Conservation (phyloP, 2,888 invertebrate species). For the Podabrus alpinus region DNA sequence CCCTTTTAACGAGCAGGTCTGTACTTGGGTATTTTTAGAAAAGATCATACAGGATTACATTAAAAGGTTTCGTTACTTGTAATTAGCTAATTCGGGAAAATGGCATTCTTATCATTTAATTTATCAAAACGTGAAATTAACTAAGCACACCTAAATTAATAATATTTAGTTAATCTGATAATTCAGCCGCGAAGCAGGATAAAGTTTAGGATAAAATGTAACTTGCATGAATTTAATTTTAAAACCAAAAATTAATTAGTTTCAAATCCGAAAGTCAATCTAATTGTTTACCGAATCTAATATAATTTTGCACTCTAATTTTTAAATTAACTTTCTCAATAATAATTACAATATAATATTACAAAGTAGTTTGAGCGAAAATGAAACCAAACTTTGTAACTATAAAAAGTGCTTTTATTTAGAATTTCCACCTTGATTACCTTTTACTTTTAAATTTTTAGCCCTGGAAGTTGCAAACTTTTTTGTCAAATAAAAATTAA, state of each 20-base stretch:
- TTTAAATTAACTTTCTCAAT: not conserved
- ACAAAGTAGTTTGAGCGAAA: not conserved
- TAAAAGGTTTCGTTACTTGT: not conserved
- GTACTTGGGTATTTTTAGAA: not conserved
- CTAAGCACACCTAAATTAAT: slow-evolving; percentile 9
- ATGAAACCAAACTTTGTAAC: not conserved
- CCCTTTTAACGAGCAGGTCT: not conserved
- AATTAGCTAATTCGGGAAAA: not conserved
- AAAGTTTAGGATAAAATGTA: not conserved
- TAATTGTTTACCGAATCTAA: not conserved
- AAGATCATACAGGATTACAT: not conserved
- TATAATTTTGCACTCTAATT: not conserved
- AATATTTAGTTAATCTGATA: slow-evolving; percentile 9
- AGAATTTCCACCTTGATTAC: not conserved
- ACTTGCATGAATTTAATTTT: not conserved
- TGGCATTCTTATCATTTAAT: slow-evolving; percentile 1
- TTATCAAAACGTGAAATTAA: slow-evolving; percentile 8
- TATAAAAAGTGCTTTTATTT: not conserved
- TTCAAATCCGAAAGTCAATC: not conserved
- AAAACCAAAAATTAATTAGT: not conserved
- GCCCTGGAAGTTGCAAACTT: not conserved
- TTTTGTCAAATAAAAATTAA: not conserved
- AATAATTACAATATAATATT: not conserved
- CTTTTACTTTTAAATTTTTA: not conserved
- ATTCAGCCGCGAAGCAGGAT: not conserved